Conservation (phyloP, 1,140 invertebrate species). For the Tyrophagus putrescentiae region DNA sequence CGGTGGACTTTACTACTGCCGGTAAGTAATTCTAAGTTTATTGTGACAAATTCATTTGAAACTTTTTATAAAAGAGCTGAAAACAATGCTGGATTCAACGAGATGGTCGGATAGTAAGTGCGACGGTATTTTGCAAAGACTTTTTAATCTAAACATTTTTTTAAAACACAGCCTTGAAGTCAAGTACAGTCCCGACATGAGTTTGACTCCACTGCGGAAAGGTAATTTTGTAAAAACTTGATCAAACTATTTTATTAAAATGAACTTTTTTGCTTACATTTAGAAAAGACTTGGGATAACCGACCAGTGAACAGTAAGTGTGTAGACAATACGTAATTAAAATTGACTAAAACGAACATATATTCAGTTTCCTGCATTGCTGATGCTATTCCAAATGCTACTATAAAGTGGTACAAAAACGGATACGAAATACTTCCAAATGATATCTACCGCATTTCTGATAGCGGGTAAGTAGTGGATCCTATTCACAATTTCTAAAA, state of each 20-base stretch:
- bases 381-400: conserved; percentile 76
- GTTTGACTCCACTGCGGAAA: conserved; percentile 11
- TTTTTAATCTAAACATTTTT: not conserved
- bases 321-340: not conserved
- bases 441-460: not conserved
- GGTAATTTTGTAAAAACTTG: conserved; percentile 17
- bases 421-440: conserved; percentile 30
- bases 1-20: conserved; percentile 73
- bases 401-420: conserved; percentile 59
- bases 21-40: not conserved
- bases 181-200: conserved; percentile 19
- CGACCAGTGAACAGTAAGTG: conserved; percentile 48
- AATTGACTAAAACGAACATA: not conserved
- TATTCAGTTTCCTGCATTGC: conserved; percentile 58
- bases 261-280: conserved; percentile 4
- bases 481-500: too few relatives aligned
- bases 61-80: conserved; percentile 48
- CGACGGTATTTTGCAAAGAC: too few relatives aligned
- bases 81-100: conserved; percentile 41
- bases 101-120: conserved; percentile 54
- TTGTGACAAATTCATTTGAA: too few relatives aligned
- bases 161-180: conserved; percentile 13
- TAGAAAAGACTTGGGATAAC: conserved; percentile 57
- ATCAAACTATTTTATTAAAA: not conserved
- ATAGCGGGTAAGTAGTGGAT: not conserved